phyloP scores from a whole-genome alignment of 2,113 vertebrate genomes.

The Acanthisitta chloris region DNA sequence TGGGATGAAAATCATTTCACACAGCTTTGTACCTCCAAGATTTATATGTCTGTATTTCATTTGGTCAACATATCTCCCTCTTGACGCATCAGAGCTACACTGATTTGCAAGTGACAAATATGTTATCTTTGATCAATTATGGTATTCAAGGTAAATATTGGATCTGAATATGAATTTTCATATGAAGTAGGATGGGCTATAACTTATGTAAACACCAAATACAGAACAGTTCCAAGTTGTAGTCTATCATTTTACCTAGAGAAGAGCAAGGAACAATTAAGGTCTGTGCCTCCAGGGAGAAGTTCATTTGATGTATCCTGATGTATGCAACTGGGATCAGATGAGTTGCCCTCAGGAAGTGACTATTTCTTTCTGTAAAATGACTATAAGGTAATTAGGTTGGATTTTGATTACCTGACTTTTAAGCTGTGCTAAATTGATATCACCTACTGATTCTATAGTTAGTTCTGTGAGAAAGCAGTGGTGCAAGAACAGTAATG shows the following conservation, averaged over 20 bases:
- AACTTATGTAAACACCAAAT: background rate
- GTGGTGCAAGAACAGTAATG: background rate
- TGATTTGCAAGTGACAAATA: background rate
- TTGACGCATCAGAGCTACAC: background rate
- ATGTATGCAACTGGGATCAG: background rate
- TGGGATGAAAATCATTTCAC: background rate
- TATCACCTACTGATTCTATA: background rate
- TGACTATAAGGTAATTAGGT: background rate
- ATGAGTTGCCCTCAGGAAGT: background rate
- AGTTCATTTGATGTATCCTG: background rate
- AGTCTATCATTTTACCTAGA: background rate
- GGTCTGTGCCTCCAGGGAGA: background rate
- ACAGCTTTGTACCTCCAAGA: background rate
- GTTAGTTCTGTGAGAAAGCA: background rate
- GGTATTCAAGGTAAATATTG: background rate
- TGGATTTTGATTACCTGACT: background rate
- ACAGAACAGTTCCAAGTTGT: background rate
- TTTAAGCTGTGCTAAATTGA: background rate
- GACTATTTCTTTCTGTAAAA: background rate
- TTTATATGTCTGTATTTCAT: background rate
- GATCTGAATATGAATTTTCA: background rate
- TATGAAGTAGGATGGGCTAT: background rate
- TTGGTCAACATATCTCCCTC: background rate
- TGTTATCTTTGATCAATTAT: background rate
- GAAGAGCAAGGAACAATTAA: background rate